Percentiles rank a stretch among this genome's conserved stretches.
Conservation (phyloP, 2,797 vertebrate genomes). For the Eupleurogrammus muticus region DNA sequence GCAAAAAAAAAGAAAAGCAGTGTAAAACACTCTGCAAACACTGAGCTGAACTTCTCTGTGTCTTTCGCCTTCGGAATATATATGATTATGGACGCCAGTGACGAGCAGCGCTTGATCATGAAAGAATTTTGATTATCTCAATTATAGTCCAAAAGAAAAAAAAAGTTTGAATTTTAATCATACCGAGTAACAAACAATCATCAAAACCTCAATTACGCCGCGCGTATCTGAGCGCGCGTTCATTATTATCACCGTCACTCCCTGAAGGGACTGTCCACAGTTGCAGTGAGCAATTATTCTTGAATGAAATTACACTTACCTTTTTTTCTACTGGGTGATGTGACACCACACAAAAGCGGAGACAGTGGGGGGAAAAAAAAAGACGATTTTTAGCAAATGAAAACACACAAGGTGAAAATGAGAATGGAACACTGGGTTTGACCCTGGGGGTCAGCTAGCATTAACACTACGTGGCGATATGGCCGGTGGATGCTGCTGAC, state of each 20-base stretch:
- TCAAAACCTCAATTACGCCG: constrained; percentile 60
- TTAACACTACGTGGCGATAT: constrained; percentile 43
- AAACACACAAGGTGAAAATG: constrained; percentile 37
- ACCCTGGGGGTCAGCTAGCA: constrained; percentile 31
- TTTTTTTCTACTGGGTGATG: constrained; percentile 16
- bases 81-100: constrained; percentile 47
- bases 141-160: constrained; percentile 63
- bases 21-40: constrained; percentile 40
- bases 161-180: constrained; percentile 68
- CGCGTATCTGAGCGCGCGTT: constrained; percentile 53
- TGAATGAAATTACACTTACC: constrained; percentile 9
- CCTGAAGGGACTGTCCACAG: constrained; percentile 45
- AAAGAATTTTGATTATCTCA: constrained; percentile 69
- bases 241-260: constrained; percentile 52
- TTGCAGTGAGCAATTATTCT: constrained; percentile 13
- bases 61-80: constrained; percentile 53
- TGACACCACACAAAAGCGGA: constrained; percentile 22
- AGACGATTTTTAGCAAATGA: constrained; percentile 5
- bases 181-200: constrained; percentile 59
- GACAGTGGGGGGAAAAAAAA: constrained; percentile 1
- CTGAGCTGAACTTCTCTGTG: constrained; percentile 40
- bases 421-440: constrained; percentile 41
- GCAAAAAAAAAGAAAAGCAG: constrained; percentile 1
- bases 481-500: constrained; percentile 45
- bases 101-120: constrained; percentile 55